Percentiles rank a stretch among this genome's conserved stretches.
phyloP scores from a whole-genome alignment of 2,113 vertebrate species.

The Empidonax traillii region DNA sequence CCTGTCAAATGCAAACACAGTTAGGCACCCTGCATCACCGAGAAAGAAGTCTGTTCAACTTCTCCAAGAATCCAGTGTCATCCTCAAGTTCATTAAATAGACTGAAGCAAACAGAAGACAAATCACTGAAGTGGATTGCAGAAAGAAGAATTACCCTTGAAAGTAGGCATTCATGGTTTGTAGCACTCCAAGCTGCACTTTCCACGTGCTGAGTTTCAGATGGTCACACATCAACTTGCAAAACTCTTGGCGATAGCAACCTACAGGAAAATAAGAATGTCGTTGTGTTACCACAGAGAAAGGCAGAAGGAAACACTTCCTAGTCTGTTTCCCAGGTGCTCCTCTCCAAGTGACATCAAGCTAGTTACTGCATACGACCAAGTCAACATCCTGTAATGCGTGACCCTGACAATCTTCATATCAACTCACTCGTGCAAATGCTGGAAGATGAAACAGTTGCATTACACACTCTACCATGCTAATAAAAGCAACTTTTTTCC shows the following conservation, averaged over 20 bases:
- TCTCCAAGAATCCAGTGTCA: neutral
- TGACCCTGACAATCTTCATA: neutral
- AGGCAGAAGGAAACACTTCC: neutral
- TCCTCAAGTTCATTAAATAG: neutral
- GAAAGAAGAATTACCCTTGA: constrained; percentile 79
- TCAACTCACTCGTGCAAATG: neutral
- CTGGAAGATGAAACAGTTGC: neutral
- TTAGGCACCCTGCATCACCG: neutral
- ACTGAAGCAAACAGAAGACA: neutral
- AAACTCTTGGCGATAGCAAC: constrained; percentile 84
- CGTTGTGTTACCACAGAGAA: neutral
- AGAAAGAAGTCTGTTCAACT: neutral
- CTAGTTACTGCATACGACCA: neutral
- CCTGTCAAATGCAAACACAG: constrained; percentile 67
- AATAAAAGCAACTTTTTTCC: neutral
- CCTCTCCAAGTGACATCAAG: neutral
- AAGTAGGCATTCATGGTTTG: constrained; percentile 93
- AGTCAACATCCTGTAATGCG: neutral
- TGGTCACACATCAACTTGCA: constrained; percentile 91
- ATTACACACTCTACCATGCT: neutral
- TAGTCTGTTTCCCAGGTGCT: neutral
- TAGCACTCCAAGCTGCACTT: constrained; percentile 89
- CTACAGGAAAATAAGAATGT: constrained; percentile 56
- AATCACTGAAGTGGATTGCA: neutral
- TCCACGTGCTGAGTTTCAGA: constrained; percentile 94